These are phyloP conservation scores for Carcina quercana DNA, from an alignment of 2,888 invertebrate genomes.

Conservation along the genomic window DNA sequence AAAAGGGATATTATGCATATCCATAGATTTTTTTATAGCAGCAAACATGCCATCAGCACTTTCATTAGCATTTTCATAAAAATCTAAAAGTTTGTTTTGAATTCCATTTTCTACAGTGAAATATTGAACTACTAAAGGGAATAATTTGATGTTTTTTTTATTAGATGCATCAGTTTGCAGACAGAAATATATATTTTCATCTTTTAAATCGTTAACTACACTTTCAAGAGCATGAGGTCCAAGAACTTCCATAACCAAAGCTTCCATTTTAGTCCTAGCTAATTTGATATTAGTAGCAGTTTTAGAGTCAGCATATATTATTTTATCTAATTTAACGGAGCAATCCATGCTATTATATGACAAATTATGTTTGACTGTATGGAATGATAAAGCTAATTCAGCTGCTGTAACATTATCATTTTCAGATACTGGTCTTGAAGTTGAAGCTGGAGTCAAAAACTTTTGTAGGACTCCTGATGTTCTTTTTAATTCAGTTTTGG, in stretches of 20 bases:
- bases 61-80: constrained; percentile 24
- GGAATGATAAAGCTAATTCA: constrained; percentile 23
- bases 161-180: constrained; percentile 26
- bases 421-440: constrained; percentile 10
- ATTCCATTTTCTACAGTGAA: constrained; percentile 19
- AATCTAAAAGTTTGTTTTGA: constrained; percentile 22
- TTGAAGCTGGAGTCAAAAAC: constrained; percentile 14
- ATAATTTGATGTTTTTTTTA: constrained; percentile 24
- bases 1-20: constrained; percentile 19
- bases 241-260: constrained; percentile 13
- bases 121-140: constrained; percentile 24
- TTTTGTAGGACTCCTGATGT: constrained; percentile 12
- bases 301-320: constrained; percentile 19
- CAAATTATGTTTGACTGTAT: constrained; percentile 27
- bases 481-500: constrained; percentile 9
- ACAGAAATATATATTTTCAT: constrained; percentile 20
- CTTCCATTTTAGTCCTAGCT: constrained; percentile 25
- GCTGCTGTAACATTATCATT: constrained; percentile 14
- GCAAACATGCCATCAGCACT: constrained; percentile 23
- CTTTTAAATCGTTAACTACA: constrained; percentile 20
- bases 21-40: constrained; percentile 4
- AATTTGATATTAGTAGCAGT: constrained; percentile 18
- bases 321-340: constrained; percentile 20
- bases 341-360: constrained; percentile 28
- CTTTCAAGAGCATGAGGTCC: constrained; percentile 16